Percentiles rank a stretch among this genome's conserved stretches.
phyloP scores from a whole-genome alignment of 1,140 invertebrate genomes.

The Leptonema lineaticorne region DNA sequence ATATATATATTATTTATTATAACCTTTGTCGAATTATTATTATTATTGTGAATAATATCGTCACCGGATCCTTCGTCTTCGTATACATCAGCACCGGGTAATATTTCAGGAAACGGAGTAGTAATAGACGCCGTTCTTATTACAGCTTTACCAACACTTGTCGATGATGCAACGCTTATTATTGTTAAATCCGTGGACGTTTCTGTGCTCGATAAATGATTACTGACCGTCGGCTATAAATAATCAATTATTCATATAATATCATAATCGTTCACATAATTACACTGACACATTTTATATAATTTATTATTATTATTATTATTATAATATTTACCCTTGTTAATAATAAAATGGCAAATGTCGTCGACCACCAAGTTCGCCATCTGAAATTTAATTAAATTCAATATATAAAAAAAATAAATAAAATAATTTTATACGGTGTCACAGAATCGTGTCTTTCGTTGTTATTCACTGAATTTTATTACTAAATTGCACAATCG shows the following conservation, averaged over 20 bases:
- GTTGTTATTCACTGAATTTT: too few relatives aligned
- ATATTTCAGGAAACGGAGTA: neutral
- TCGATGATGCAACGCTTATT: slow-evolving; percentile 43
- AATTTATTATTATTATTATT: too few relatives aligned
- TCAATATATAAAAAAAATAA: too few relatives aligned
- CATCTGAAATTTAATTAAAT: slow-evolving; percentile 30
- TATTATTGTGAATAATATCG: slow-evolving; percentile 43
- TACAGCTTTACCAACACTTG: slow-evolving; percentile 31
- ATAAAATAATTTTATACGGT: too few relatives aligned
- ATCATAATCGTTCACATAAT: neutral
- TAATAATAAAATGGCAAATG: slow-evolving; percentile 19
- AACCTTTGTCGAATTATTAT: slow-evolving; percentile 12
- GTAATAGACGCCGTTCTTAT: neutral
- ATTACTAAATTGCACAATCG: too few relatives aligned
- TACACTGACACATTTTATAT: neutral
- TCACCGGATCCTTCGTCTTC: slow-evolving; percentile 51
- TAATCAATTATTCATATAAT: slow-evolving; percentile 4
- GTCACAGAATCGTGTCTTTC: too few relatives aligned
- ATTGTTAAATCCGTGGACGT: slow-evolving; percentile 48
- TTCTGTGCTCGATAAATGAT: slow-evolving; percentile 44
- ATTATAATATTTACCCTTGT: slow-evolving; percentile 15
- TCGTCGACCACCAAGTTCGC: slow-evolving; percentile 29
- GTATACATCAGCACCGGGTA: slow-evolving; percentile 45
- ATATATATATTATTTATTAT: neutral
- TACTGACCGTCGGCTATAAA: slow-evolving; percentile 31